These are phyloP conservation scores for Caenorhabditis wallacei DNA, from an alignment of 2,888 invertebrate genomes.

Conservation along the genomic window DNA sequence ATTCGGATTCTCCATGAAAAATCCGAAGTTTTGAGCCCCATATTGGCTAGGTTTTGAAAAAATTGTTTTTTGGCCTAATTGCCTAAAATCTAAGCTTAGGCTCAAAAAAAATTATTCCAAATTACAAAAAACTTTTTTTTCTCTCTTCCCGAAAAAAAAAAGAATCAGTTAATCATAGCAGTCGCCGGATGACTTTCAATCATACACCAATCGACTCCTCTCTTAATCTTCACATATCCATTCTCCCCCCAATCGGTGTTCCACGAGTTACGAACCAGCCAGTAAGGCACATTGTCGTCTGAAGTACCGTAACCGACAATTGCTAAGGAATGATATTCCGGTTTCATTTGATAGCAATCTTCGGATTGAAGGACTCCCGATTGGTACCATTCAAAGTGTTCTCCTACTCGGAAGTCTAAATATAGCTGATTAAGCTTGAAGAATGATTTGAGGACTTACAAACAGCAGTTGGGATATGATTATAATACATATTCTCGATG, in stretches of 20 bases:
- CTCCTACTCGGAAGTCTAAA: conserved; percentile 44
- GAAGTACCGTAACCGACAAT: conserved; percentile 40
- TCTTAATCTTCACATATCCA: conserved; percentile 34
- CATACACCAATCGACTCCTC: conserved; percentile 52
- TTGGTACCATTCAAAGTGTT: conserved; percentile 39
- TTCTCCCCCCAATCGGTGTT: conserved; percentile 37
- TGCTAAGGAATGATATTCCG: conserved; percentile 38
- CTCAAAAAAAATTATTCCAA: too few species aligned
- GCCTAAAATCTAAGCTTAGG: not conserved
- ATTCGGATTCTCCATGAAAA: not conserved
- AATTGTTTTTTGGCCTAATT: too few species aligned
- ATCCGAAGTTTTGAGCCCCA: not conserved
- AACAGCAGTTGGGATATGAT: conserved; percentile 40
- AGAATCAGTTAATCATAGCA: conserved; percentile 21
- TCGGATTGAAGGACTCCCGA: conserved; percentile 34
- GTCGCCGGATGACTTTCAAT: conserved; percentile 50
- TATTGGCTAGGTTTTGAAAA: not conserved
- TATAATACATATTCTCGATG: conserved; percentile 39
- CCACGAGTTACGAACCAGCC: conserved; percentile 44
- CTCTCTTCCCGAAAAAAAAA: conserved; percentile 1
- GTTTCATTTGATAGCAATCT: conserved; percentile 38
- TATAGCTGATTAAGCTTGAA: not conserved
- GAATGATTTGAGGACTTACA: too few species aligned
- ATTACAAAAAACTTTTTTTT: not conserved
- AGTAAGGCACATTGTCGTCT: conserved; percentile 11